These are phyloP conservation scores for Zoroaster sp. DNA, from an alignment of 53 echinoderm and acorn worm genomes.

Conservation along the genomic window DNA sequence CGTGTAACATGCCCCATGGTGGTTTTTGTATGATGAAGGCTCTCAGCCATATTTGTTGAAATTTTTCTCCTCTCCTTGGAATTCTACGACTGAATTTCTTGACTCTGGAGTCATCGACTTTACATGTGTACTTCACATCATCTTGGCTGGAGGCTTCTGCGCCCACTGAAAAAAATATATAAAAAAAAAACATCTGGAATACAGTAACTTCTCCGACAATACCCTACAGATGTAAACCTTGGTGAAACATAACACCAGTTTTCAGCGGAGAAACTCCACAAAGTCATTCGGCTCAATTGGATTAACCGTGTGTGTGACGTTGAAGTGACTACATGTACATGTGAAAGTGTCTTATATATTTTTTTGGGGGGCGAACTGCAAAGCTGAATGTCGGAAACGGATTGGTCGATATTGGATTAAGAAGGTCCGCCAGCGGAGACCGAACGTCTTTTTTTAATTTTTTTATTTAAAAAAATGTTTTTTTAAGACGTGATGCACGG, in stretches of 20 bases:
- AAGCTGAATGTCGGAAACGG: not conserved
- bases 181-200: not conserved
- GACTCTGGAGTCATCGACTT: not conserved
- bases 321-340: not conserved
- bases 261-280: not conserved
- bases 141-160: not conserved
- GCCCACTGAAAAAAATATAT: no score
- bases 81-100: not conserved
- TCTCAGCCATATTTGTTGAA: no score
- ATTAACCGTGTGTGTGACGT: not conserved
- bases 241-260: not conserved
- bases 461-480: no score
- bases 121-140: not conserved
- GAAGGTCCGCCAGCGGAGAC: not conserved
- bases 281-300: constrained; percentile 9
- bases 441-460: no score
- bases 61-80: not conserved
- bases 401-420: not conserved
- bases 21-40: no score
- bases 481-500: not conserved
- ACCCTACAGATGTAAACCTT: not conserved
- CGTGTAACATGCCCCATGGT: no score
- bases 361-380: not conserved
- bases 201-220: not conserved
- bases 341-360: not conserved